These are phyloP conservation scores for Stegana nigrithorax DNA, from an alignment of 2,888 invertebrate species.

Conservation along the genomic window DNA sequence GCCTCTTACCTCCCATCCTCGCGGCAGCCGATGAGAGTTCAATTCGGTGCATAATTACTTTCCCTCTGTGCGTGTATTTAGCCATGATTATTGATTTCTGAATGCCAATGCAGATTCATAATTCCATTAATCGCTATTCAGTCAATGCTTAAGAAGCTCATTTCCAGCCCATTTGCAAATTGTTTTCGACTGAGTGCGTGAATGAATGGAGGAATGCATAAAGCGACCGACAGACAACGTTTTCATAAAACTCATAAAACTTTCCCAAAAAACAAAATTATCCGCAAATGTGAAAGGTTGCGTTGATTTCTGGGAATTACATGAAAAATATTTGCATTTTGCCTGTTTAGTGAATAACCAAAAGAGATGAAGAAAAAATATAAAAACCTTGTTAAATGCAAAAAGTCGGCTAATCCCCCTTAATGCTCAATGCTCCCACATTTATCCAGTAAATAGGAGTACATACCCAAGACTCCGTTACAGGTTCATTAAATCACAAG, in stretches of 20 bases:
- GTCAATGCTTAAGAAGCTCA: too few relatives aligned
- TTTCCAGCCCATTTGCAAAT: slow-evolving; percentile 46
- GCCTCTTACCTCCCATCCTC: not conserved
- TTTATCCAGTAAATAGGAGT: too few relatives aligned
- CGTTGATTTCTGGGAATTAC: slow-evolving; percentile 22
- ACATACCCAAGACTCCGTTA: too few relatives aligned
- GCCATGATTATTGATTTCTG: slow-evolving; percentile 53
- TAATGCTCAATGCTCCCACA: too few relatives aligned
- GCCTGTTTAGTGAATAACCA: too few relatives aligned
- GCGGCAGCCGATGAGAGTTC: not conserved
- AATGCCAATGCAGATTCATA: slow-evolving; percentile 40
- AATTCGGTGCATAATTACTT: slow-evolving; percentile 46
- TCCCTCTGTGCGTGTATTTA: slow-evolving; percentile 34
- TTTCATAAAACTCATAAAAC: slow-evolving; percentile 43
- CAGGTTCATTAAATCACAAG: too few relatives aligned
- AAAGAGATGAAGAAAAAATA: too few relatives aligned
- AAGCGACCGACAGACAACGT: slow-evolving; percentile 28
- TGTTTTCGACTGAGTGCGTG: slow-evolving; percentile 26
- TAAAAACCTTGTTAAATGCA: too few relatives aligned
- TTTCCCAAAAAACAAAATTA: slow-evolving; percentile 44
- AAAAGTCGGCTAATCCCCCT: too few relatives aligned
- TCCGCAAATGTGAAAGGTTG: slow-evolving; percentile 54
- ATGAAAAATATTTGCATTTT: not conserved
- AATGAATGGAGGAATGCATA: slow-evolving; percentile 25
- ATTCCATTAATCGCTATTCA: slow-evolving; percentile 54